phyloP scores from a whole-genome alignment of 2,888 invertebrate species.

The Pachydiplax longipennis region DNA sequence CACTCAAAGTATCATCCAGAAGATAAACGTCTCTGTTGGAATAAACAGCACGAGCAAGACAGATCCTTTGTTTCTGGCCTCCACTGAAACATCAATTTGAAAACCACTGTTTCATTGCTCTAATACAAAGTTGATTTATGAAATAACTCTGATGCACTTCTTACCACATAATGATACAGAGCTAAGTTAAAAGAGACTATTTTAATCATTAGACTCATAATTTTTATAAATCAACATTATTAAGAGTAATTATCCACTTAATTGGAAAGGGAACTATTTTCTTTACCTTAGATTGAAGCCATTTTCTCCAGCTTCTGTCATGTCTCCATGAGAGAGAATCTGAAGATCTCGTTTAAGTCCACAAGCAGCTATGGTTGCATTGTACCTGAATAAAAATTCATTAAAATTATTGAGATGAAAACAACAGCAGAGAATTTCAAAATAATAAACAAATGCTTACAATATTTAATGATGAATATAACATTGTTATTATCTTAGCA shows the following conservation, averaged over 20 bases:
- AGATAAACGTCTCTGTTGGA: conserved; percentile 57
- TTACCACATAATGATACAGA: too few species aligned
- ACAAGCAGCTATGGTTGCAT: conserved; percentile 58
- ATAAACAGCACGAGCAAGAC: conserved; percentile 59
- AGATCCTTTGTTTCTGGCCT: conserved; percentile 60
- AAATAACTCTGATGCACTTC: too few species aligned
- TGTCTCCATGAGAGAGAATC: conserved; percentile 60
- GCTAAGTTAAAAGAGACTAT: too few species aligned
- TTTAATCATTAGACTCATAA: too few species aligned
- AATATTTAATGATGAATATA: too few species aligned
- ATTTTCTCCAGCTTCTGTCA: conserved; percentile 61
- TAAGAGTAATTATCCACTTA: too few species aligned
- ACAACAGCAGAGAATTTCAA: not conserved
- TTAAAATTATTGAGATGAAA: not conserved
- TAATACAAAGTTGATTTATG: too few species aligned
- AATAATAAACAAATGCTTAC: too few species aligned
- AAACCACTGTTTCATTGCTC: too few species aligned
- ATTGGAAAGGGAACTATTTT: not conserved
- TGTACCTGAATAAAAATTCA: conserved; percentile 55
- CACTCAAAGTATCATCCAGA: conserved; percentile 59
- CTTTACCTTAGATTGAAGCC: conserved; percentile 53
- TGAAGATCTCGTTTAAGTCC: conserved; percentile 59
- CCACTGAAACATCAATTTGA: not conserved
- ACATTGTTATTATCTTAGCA: too few species aligned
- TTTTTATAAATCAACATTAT: too few species aligned